These are phyloP conservation scores for Phoxinus dragarum DNA, from an alignment of 2,797 vertebrate species.

Conservation along the genomic window DNA sequence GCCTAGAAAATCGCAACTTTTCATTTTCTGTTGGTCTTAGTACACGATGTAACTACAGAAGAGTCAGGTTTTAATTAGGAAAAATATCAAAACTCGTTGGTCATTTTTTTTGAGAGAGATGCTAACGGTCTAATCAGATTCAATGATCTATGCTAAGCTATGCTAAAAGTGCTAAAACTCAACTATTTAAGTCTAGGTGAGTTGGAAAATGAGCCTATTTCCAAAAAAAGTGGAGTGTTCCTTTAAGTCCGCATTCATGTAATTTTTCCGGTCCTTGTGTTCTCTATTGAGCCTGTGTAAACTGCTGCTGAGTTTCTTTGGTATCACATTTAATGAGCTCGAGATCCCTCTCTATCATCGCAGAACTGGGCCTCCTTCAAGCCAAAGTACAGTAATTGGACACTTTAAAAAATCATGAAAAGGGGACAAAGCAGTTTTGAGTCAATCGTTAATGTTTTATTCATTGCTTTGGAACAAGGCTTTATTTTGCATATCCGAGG, in stretches of 20 bases:
- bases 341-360: constrained; percentile 41
- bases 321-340: constrained; percentile 50
- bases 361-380: constrained; percentile 17
- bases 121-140: too few relatives aligned
- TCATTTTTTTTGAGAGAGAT: too few relatives aligned
- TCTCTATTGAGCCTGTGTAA: constrained; percentile 31
- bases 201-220: too few relatives aligned
- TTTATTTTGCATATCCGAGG: constrained; percentile 66
- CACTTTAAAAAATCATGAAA: constrained; percentile 40
- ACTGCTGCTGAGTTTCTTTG: constrained; percentile 38
- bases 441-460: constrained; percentile 51
- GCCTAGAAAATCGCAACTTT: too few relatives aligned
- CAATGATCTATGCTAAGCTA: too few relatives aligned
- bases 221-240: too few relatives aligned
- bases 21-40: too few relatives aligned
- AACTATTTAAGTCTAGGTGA: too few relatives aligned
- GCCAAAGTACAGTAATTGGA: constrained; percentile 33
- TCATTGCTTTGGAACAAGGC: constrained; percentile 61
- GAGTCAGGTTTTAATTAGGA: too few relatives aligned
- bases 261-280: constrained; percentile 15
- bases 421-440: constrained; percentile 26
- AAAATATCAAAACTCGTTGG: too few relatives aligned
- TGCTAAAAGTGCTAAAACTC: too few relatives aligned
- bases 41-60: too few relatives aligned
- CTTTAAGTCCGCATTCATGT: neutral